phyloP scores from a whole-genome alignment of 1,140 invertebrate species.

The Pygmarrhopalites habei region DNA sequence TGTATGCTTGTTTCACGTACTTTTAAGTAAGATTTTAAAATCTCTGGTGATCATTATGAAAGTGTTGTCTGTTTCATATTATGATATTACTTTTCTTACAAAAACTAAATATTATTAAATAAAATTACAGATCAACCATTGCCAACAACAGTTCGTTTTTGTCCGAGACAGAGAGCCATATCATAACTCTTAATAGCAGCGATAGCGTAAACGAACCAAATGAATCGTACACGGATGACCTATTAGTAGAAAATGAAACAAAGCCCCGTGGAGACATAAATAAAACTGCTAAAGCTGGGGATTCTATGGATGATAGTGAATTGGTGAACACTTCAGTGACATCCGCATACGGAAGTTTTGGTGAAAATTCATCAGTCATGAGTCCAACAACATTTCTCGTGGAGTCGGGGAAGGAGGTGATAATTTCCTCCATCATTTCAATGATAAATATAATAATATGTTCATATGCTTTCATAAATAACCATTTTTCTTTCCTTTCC shows the following conservation, averaged over 20 bases:
- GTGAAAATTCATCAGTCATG: conserved; percentile 1
- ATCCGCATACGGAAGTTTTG: conserved; percentile 4
- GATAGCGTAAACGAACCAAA: background rate
- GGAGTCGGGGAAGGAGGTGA: conserved; percentile 35
- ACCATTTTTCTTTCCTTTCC: too few relatives aligned
- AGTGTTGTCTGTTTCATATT: too few relatives aligned
- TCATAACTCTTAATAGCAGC: background rate
- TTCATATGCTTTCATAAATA: too few relatives aligned
- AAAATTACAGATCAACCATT: too few relatives aligned
- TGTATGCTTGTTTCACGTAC: too few relatives aligned
- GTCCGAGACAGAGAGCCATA: conserved; percentile 1
- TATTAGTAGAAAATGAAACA: background rate
- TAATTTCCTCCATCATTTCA: too few relatives aligned
- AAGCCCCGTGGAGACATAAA: background rate
- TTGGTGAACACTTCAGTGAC: background rate
- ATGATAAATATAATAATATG: too few relatives aligned
- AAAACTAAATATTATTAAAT: too few relatives aligned
- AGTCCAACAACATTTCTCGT: conserved; percentile 24
- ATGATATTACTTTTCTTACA: too few relatives aligned
- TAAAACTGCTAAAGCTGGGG: background rate
- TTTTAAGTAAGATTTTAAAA: too few relatives aligned
- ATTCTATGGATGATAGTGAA: background rate
- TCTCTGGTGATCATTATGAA: too few relatives aligned
- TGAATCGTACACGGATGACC: conserved; percentile 4
- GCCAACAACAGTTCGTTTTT: background rate